Conservation (phyloP, 2,888 invertebrate genomes). For the Ormyrus rosae region DNA sequence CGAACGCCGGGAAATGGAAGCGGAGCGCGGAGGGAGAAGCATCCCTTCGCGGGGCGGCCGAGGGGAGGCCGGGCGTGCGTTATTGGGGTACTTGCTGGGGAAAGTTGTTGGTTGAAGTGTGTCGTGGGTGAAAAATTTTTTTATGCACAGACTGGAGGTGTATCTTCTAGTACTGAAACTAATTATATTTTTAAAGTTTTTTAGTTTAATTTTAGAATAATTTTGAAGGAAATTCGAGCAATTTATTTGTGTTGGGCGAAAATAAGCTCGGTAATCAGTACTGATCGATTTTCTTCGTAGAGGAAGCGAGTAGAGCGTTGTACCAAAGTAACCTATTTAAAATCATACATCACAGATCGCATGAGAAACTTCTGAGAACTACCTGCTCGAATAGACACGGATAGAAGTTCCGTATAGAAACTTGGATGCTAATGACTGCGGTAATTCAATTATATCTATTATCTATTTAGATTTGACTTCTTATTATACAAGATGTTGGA, state of each 20-base stretch:
- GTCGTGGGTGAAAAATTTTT: too few species aligned
- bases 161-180: too few species aligned
- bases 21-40: neutral
- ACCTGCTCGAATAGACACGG: neutral
- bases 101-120: too few species aligned
- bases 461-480: constrained; percentile 17
- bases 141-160: too few species aligned
- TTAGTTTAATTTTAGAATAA: too few species aligned
- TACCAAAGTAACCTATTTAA: constrained; percentile 28
- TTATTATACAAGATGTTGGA: constrained; percentile 20
- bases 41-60: neutral
- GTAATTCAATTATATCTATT: constrained; percentile 42
- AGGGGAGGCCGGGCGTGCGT: neutral
- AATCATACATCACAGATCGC: constrained; percentile 8
- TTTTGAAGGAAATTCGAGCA: too few species aligned
- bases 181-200: too few species aligned
- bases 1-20: constrained; percentile 38
- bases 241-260: neutral
- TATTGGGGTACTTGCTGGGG: neutral
- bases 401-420: constrained; percentile 3
- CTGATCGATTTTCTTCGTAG: neutral
- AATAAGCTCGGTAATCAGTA: neutral
- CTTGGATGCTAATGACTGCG: constrained; percentile 23
- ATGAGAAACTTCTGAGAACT: constrained; percentile 34
- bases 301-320: neutral